Base-by-base conservation (phyloP, 2,797 vertebrate genomes). In the Avahi laniger region DNA sequence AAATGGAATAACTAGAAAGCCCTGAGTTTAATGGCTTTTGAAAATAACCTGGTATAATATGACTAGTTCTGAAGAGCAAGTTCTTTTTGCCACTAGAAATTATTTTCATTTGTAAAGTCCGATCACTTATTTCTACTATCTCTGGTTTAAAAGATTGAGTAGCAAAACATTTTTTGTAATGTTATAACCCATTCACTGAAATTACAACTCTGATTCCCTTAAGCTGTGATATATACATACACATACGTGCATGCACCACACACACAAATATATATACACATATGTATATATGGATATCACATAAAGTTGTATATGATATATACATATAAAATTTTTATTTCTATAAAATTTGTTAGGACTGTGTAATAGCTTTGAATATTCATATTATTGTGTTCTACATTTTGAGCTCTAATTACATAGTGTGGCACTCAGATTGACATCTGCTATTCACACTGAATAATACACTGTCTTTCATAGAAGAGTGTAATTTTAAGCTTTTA, bases 121-220 rank as follows among this genome's bases (percentile, higher is more conserved):
- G 10, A 57, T 38, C n/a, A 81, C 41, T 95, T 61, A 43, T 83
- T 91, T 96, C 18, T 79, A 30, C 30, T 30, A 33, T 92, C 46
- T 94, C 67, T 91, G 33, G 15, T 84, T 95, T 94, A 93, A 88
- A 96, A 92, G 50, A 63, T 67, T 92, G 7, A 79, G 26, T 54
- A 84, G 33, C 43, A 93, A 83, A 61, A 79, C 28, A 75, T 52
- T 83, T 86, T 70, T 79, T 86, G 33, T 63, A 73, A 95, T 75
- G n/a, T 69, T 91, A 6, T 85, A 96, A 65, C 13, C 5, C 30
- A 17, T 54, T 72, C 38, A 63, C 76, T 93, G 78, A 95, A 92
- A 96, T 52, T 72, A 61, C 22, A 93, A 89, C 24, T 63, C 88
- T 70, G 52, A 43, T 75, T 97, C 7, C 69, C 52, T 67, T 94